phyloP scores from a whole-genome alignment of 2,888 invertebrate species.

The Autographa gamma region DNA sequence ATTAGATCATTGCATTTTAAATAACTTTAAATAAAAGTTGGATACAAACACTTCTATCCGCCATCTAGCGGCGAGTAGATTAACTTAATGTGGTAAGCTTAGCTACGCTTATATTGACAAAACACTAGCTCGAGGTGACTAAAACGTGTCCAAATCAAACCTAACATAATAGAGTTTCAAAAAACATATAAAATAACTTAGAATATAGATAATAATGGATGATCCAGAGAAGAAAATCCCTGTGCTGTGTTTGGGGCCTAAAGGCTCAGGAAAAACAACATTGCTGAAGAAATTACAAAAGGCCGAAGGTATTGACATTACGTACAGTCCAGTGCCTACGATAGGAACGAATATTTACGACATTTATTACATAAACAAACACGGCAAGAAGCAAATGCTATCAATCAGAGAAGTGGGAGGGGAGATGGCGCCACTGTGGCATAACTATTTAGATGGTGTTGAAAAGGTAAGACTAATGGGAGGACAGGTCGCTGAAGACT shows the following conservation, averaged over 20 bases:
- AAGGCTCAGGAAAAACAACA: conserved; percentile 94
- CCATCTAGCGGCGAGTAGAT: conserved; percentile 75
- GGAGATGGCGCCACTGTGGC: conserved; percentile 94
- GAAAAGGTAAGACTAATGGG: conserved; percentile 81
- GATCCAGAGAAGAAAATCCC: conserved; percentile 81
- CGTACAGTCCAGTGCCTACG: conserved; percentile 94
- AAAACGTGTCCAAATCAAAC: not conserved
- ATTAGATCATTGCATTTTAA: no score
- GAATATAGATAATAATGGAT: conserved; percentile 68
- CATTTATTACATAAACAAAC: conserved; percentile 85
- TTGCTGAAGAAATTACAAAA: conserved; percentile 93
- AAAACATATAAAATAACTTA: not conserved
- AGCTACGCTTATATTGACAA: conserved; percentile 62
- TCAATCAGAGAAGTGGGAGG: conserved; percentile 94
- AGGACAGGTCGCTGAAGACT: not conserved
- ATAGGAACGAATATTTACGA: conserved; percentile 94
- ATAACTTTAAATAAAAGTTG: no score
- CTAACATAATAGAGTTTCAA: no score
- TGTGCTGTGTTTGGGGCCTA: conserved; percentile 93
- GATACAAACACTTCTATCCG: conserved; percentile 35
- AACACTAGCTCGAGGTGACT: conserved; percentile 41
- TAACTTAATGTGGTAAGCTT: conserved; percentile 50
- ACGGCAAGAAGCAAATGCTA: conserved; percentile 86
- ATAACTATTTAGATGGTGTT: conserved; percentile 91
- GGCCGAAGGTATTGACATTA: conserved; percentile 91